A percentile compares a stretch with the other conserved stretches of the same genome.
Evolutionary conservation across 1,140 invertebrate species (phyloP).

Genomic region (Aphelenchoides fujianensis): DNA sequence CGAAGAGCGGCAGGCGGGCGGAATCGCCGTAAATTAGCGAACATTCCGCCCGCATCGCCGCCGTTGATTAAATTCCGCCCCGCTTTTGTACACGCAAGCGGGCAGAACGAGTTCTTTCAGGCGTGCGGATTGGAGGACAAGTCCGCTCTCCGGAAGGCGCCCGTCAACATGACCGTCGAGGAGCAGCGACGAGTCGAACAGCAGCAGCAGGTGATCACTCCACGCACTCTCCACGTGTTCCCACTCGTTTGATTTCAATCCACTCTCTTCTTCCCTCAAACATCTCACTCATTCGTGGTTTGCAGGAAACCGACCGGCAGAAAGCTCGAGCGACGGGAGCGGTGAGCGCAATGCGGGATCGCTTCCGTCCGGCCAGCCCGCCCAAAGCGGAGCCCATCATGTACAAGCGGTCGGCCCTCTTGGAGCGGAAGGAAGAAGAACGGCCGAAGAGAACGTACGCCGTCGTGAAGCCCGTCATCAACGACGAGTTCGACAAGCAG

Average conservation of each 20-base stretch:
- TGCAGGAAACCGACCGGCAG: not conserved
- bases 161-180: not conserved
- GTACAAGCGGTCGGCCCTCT: slow-evolving; percentile 55
- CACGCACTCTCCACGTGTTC: too few relatives aligned
- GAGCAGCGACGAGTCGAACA: not conserved
- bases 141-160: not conserved
- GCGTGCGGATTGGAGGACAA: slow-evolving; percentile 1
- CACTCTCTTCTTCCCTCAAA: too few relatives aligned
- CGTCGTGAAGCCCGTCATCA: slow-evolving; percentile 54
- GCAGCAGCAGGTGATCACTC: not conserved
- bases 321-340: not conserved
- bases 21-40: not conserved
- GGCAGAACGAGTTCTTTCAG: too few relatives aligned
- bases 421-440: slow-evolving; percentile 33
- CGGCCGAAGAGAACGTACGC: slow-evolving; percentile 35
- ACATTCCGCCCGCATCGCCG: not conserved
- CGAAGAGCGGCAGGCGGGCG: not conserved
- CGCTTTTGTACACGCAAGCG: too few relatives aligned
- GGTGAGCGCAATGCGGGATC: slow-evolving; percentile 48
- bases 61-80: too few relatives aligned
- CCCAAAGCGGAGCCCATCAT: slow-evolving; percentile 44
- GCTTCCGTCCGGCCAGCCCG: slow-evolving; percentile 36
- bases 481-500: slow-evolving; percentile 59
- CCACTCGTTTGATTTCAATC: too few relatives aligned
- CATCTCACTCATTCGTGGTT: too few relatives aligned